Base-by-base conservation (phyloP, 2,797 vertebrate species). In the Cynodonichthys magdalenae region DNA sequence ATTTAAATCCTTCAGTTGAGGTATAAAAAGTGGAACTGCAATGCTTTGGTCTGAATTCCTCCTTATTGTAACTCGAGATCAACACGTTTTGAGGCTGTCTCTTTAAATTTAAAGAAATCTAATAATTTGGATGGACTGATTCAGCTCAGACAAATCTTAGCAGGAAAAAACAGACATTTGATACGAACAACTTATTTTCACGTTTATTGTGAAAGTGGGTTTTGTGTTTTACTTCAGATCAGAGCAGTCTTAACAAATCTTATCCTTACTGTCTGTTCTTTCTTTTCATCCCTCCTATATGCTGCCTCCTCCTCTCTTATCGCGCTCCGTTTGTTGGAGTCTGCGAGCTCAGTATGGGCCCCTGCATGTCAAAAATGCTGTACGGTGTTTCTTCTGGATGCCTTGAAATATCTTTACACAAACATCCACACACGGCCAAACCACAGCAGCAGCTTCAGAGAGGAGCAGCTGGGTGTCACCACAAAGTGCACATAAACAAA, bases 401-500 rank as follows among this genome's bases (percentile, higher is more conserved):
- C 49, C 55, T 56, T 53, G 56, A 51, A 57, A 71, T 39, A 70
- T 14, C 29, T 31, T 5, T 42, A 17, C 39, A 24, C 39, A 58
- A 36, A 49, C 29, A 12, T 12, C 44, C 45, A 64, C 20, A 58
- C 47, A 57, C 15, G 31, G 27, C 0, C 14, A 19, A 66, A 34
- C 28, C 46, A 61, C 34, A 59, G 59, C 59, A 73, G 28, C 63
- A 67, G 48, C 24, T 45, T 55, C 8, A 29, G 62, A 59, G 57
- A 49, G 59, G 46, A 73, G 71, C 80, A 74, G 74, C 80, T 75
- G 66, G 59, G 29, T 69, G 71, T 75, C 73, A 85, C 77, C 72
- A 79, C 77, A 70, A 75, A 75, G 56, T 1, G 51, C 49, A 79
- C 62, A 78, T 75, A 84, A 65, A 81, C 74, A 78, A 52, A 7